Evolutionary conservation across 2,888 invertebrate species (phyloP), one percentile per base, ranked within the genome.

Genomic region (Pocota personata): DNA sequence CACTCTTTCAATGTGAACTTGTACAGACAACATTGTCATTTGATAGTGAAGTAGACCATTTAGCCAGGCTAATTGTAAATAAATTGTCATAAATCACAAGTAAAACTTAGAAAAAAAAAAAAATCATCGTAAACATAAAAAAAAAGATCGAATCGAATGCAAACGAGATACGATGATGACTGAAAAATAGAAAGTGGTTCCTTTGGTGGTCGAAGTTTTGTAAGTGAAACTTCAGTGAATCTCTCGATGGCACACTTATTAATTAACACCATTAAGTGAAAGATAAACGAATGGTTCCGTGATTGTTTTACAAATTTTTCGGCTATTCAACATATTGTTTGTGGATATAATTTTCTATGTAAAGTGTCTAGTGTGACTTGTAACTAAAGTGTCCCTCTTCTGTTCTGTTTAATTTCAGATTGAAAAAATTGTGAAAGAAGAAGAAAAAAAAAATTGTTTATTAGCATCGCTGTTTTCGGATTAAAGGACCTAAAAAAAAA

Each of bases 161-260:
- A 80, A 79, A 83, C 75, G 40, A 80, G 73, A 83, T 80, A 77
- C 83, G 73, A 77, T 64, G 78, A 84, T 87, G 87, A 88, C 71
- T 79, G 82, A 87, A 91, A 91, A 91, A 91, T 91, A 91, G 91
- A 91, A 91, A 91, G 91, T 92, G 92, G 90, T 91, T 91, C 88
- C 90, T 72, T 90, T 79, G 64, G 82, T 66, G 64, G 78, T 43
- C 57, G 77, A 73, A 76, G 86, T 86, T 77, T 82, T 82, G 82
- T 75, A 82, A 88, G 88, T 87, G 88, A 88, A 88, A 88, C 67
- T 71, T 71, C 57, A 60, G 75, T 82, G 64, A 58, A 67, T 67
- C 64, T 83, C 62, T 62, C 69, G 69, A 60, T 88, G 88, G 88
- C 88, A 88, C 71, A 88, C 88, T 86, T 88, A 78, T 76, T 82